Base-by-base conservation (phyloP, 2,888 invertebrate genomes). In the Aromia moschata region DNA sequence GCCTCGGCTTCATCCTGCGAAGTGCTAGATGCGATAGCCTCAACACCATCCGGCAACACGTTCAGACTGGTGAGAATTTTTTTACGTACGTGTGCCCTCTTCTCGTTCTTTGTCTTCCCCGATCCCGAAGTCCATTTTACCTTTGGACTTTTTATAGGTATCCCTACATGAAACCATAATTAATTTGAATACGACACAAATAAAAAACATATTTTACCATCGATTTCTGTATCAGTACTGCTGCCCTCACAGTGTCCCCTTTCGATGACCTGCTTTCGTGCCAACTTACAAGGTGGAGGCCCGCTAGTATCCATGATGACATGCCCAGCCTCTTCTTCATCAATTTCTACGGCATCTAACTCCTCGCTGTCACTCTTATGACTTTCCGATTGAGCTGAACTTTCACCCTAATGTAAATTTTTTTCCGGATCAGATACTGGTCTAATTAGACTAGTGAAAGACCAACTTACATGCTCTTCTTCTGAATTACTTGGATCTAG, bases 401-500 rank as follows among this genome's bases (percentile, higher is more conserved):
- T 85, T 74, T 91, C 91, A 62, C 84, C 87, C 87, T 87, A 57
- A 55, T 64, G 63, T 51, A 49, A 56, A 43, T 12, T 38, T 33
- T 46, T 17, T 10, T 18, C 3, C 11, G 2, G 20, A 58, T 18
- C 14, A 16, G 15, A 40, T 2, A 10, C 9, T 12, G 15, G 3
- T 10, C 18, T 7, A 45, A 17, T 12, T 30, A 15, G 12, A 38
- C 11, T 11, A 1, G 14, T 10, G 25, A 37, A 53, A 55, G 18
- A 9, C 58, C 54, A 38, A 68, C 66, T 69, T 72, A 79, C 80
- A 73, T 84, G 89, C 71, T 91, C 91, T 72, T 91, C 91, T 72
- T 91, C 92, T 0, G 91, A 91, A 79, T 91, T 91, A 68, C 90
- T 91, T 59, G 89, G 90, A 77, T 91, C 91, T 82, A 90, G 87